A percentile compares a stretch with the other conserved stretches of the same genome.
Evolutionary conservation across 2,888 invertebrate species (phyloP).

Genomic region (Andrena fulva): DNA sequence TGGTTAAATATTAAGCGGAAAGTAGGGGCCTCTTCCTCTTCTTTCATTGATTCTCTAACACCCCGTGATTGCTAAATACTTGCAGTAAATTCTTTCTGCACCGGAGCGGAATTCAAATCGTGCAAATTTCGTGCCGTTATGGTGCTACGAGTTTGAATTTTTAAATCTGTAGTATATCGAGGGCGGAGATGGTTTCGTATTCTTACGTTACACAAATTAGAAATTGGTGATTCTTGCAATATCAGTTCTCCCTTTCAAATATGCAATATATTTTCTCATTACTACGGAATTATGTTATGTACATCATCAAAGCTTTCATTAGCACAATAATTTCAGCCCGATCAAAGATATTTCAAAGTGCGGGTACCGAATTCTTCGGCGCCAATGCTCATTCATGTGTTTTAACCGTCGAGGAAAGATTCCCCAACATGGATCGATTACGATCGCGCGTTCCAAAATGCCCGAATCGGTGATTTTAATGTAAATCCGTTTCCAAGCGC

Average conservation of each 20-base stretch:
- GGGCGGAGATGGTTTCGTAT: too few relatives aligned
- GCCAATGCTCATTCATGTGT: neutral
- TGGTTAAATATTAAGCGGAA: neutral
- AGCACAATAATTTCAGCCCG: neutral
- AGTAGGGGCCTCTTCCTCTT: neutral
- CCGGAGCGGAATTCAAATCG: too few relatives aligned
- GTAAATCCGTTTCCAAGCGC: neutral
- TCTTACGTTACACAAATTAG: too few relatives aligned
- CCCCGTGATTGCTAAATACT: neutral
- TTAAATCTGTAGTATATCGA: too few relatives aligned
- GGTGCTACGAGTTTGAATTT: too few relatives aligned
- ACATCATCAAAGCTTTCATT: neutral
- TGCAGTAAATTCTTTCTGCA: neutral
- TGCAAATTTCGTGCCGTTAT: neutral
- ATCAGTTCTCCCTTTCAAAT: too few relatives aligned
- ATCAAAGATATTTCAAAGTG: neutral
- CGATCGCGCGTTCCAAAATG: constrained; percentile 19
- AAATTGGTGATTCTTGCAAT: too few relatives aligned
- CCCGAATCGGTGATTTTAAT: neutral
- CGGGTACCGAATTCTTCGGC: neutral
- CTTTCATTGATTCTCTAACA: neutral
- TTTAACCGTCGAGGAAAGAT: neutral
- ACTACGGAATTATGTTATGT: too few relatives aligned
- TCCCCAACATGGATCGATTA: neutral
- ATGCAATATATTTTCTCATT: too few relatives aligned